Evolutionary conservation across 2,113 vertebrate genomes (phyloP).

Genomic region (Carollia perspicillata): DNA sequence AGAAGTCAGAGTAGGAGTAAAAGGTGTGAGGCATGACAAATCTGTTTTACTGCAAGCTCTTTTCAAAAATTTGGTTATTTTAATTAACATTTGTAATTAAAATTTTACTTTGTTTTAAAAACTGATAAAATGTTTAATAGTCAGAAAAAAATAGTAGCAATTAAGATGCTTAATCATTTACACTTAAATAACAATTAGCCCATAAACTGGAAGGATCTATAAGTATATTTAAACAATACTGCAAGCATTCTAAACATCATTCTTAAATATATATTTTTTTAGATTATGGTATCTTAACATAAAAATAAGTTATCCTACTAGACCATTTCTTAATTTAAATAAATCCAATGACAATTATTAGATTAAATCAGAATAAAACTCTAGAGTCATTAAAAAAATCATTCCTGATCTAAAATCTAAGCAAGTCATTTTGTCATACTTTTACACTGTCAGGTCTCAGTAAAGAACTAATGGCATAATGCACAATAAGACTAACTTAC

Average conservation of each 20-base stretch:
- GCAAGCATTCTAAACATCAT: constrained; percentile 19
- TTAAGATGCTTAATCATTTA: not conserved
- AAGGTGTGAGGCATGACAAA: not conserved
- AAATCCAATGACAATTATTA: not conserved
- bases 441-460: not conserved
- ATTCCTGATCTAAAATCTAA: constrained; percentile 18
- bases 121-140: constrained; percentile 13
- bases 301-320: constrained; percentile 23
- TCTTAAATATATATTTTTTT: not conserved
- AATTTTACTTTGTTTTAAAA: constrained; percentile 14
- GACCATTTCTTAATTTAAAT: constrained; percentile 28
- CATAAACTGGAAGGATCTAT: not conserved
- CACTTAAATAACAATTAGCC: not conserved
- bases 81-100: not conserved
- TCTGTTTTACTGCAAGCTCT: not conserved
- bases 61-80: not conserved
- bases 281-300: constrained; percentile 32
- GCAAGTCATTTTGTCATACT: not conserved
- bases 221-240: not conserved
- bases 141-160: not conserved
- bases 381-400: not conserved
- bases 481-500: constrained; percentile 79
- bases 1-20: not conserved
- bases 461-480: not conserved
- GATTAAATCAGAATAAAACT: constrained; percentile 17